These are phyloP conservation scores for Halocaridina rubra DNA, from an alignment of 2,888 invertebrate species.

Conservation along the genomic window DNA sequence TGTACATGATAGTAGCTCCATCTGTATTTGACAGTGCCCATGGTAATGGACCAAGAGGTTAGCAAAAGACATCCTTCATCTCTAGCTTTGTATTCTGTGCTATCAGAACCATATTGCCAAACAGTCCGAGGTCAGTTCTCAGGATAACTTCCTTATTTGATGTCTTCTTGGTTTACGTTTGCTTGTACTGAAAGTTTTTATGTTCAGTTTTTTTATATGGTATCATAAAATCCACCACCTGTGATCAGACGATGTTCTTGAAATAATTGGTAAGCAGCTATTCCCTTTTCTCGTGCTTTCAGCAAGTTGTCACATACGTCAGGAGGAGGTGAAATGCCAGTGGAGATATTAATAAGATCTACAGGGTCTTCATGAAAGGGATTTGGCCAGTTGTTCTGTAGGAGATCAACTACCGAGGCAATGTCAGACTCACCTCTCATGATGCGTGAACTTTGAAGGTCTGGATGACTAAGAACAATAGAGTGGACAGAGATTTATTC, in stretches of 20 bases:
- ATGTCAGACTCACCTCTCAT: not conserved
- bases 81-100: not conserved
- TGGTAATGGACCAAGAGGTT: not conserved
- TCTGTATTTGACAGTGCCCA: not conserved
- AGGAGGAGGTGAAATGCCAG: not conserved
- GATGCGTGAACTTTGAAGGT: no score
- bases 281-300: no score
- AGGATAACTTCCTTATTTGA: not conserved
- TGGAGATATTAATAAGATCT: not conserved
- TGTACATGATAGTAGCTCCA: no score
- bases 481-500: not conserved
- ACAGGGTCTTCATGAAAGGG: not conserved
- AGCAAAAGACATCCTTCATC: not conserved
- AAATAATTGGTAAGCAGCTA: no score
- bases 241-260: no score
- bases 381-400: not conserved
- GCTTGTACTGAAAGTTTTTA: not conserved
- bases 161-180: no score
- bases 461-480: not conserved
- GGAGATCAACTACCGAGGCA: not conserved
- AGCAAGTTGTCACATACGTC: not conserved
- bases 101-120: not conserved
- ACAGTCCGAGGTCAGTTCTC: not conserved
- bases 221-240: not conserved
- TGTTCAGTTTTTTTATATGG: not conserved